A percentile compares a stretch with the other conserved stretches of the same genome.
These are phyloP conservation scores for Fragum fragum DNA, from an alignment of 2,888 invertebrate genomes.

Conservation along the genomic window DNA sequence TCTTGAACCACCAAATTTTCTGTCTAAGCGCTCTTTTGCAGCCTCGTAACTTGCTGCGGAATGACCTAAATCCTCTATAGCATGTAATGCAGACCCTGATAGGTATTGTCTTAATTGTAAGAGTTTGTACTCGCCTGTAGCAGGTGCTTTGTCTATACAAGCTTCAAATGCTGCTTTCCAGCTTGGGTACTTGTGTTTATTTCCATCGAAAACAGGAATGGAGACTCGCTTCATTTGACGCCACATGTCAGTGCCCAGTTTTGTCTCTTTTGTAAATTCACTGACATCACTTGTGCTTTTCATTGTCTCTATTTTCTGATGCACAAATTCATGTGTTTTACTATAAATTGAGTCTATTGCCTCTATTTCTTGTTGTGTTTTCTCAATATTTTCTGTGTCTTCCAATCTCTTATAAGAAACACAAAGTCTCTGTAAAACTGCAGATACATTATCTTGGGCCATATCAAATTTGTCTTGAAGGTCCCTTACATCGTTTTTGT, in stretches of 20 bases:
- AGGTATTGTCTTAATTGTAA: conserved; percentile 2
- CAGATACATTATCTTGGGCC: neutral
- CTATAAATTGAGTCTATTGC: neutral
- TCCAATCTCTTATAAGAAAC: neutral
- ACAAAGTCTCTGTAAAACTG: neutral
- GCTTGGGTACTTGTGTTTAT: neutral
- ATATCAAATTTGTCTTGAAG: neutral
- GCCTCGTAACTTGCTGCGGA: conserved; percentile 21
- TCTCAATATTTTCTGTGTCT: neutral
- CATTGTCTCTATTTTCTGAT: neutral
- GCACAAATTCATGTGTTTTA: neutral
- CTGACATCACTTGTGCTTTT: neutral
- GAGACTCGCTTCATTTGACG: conserved; percentile 7
- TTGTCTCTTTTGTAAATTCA: neutral
- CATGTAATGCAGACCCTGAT: neutral
- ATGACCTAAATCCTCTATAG: conserved; percentile 3
- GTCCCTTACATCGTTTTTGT: neutral
- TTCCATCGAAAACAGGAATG: conserved; percentile 3
- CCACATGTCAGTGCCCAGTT: neutral
- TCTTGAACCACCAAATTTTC: conserved; percentile 7
- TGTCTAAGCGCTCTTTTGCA: neutral
- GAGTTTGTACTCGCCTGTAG: conserved; percentile 14
- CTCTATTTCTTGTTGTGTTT: conserved; percentile 4
- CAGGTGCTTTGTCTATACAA: neutral
- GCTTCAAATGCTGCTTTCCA: conserved; percentile 19